Conservation (phyloP, 2,113 vertebrate genomes). For the Dipodomys merriami region DNA sequence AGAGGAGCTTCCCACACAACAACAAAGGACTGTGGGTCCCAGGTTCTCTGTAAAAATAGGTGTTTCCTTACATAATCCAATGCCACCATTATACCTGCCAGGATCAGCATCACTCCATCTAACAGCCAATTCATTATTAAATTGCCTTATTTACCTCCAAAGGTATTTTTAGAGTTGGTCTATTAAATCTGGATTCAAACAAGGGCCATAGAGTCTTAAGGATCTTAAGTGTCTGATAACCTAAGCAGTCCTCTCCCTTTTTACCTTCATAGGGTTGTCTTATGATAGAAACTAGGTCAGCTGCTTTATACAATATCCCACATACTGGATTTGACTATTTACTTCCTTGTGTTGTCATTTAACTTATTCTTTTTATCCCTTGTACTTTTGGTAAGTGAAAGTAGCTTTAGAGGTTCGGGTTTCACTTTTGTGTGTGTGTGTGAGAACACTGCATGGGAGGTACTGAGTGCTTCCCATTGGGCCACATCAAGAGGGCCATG, state of each 20-base stretch:
- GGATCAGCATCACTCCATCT: neutral
- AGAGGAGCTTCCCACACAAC: neutral
- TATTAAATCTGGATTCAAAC: conserved; percentile 33
- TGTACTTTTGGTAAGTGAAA: conserved; percentile 16
- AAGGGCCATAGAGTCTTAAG: neutral
- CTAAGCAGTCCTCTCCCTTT: neutral
- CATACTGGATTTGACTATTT: conserved; percentile 24
- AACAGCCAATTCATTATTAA: neutral
- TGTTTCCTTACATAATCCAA: conserved; percentile 25
- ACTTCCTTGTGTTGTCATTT: neutral
- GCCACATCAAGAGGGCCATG: neutral
- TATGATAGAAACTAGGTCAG: conserved; percentile 11
- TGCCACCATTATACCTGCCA: neutral
- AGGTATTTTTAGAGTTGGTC: neutral
- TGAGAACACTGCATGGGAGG: neutral
- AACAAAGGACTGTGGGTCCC: neutral
- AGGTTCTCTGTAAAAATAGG: conserved; percentile 18
- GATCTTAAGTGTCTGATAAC: neutral
- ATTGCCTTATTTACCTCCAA: neutral
- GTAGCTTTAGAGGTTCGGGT: neutral
- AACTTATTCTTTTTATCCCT: neutral
- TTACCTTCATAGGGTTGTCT: neutral
- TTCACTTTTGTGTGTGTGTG: neutral
- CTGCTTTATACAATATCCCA: conserved; percentile 29
- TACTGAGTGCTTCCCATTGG: neutral